These are phyloP conservation scores for Alligator mississippiensis DNA, from an alignment of 2,113 vertebrate genomes.

Conservation along the genomic window DNA sequence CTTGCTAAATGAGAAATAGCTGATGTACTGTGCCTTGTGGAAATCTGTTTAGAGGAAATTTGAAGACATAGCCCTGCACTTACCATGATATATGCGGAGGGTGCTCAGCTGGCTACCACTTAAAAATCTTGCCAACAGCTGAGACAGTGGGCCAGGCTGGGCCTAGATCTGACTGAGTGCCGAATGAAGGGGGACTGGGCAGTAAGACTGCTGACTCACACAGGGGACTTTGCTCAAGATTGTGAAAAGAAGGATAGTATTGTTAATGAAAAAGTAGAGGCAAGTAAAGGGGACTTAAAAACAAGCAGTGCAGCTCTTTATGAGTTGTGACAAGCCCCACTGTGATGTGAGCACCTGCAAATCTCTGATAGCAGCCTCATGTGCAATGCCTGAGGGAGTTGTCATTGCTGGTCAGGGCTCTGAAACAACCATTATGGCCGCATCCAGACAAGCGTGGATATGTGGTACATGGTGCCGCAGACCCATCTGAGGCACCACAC, in stretches of 20 bases:
- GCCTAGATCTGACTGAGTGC: rapidly evolving
- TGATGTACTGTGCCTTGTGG: background rate
- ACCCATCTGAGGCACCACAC: too few species aligned
- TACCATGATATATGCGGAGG: background rate
- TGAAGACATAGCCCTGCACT: background rate
- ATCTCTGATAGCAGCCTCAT: background rate
- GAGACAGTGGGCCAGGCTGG: background rate
- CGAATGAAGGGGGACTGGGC: background rate
- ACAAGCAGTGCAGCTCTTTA: background rate
- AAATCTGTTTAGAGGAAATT: background rate
- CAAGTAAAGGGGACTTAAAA: too few species aligned
- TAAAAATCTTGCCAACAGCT: background rate
- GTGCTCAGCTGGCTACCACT: background rate
- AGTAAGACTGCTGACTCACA: too few species aligned
- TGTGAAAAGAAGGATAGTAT: rapidly evolving
- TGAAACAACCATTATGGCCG: too few species aligned
- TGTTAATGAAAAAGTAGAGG: background rate
- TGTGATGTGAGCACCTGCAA: rapidly evolving
- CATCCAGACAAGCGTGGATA: too few species aligned
- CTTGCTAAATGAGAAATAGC: background rate
- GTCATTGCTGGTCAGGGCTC: too few species aligned
- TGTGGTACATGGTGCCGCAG: too few species aligned
- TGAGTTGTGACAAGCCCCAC: background rate
- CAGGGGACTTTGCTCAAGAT: rapidly evolving
- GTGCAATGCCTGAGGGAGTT: background rate